Percentiles rank a stretch among this genome's conserved stretches.
phyloP scores from a whole-genome alignment of 2,888 invertebrate species.

The Ophraella communa region DNA sequence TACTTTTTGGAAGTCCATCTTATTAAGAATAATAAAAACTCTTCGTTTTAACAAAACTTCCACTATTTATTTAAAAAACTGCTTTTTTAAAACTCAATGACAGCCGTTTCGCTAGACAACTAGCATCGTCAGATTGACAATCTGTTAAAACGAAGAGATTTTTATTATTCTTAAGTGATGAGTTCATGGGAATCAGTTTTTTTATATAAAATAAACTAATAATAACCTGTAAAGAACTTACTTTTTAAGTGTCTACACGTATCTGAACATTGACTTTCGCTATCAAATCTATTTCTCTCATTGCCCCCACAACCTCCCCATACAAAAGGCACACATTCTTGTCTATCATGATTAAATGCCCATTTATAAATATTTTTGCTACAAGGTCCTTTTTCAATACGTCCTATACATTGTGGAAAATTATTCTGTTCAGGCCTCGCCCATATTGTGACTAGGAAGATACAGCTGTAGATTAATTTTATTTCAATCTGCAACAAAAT shows the following conservation, averaged over 20 bases:
- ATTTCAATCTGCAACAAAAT: constrained; percentile 35
- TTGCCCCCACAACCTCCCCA: constrained; percentile 77
- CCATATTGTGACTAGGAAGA: constrained; percentile 33
- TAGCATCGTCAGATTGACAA: too few species aligned
- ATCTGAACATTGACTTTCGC: constrained; percentile 70
- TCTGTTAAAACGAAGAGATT: too few species aligned
- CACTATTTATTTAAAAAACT: too few species aligned
- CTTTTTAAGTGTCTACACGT: constrained; percentile 68
- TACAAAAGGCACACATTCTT: constrained; percentile 68
- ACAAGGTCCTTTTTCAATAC: constrained; percentile 55
- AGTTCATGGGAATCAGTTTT: too few species aligned
- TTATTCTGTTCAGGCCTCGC: constrained; percentile 41
- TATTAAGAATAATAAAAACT: too few species aligned
- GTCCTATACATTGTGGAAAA: constrained; percentile 60
- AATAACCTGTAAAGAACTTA: constrained; percentile 55
- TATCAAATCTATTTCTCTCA: constrained; percentile 70
- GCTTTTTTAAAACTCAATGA: too few species aligned
- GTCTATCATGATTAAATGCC: constrained; percentile 67
- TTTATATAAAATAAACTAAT: too few species aligned
- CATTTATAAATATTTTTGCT: constrained; percentile 72
- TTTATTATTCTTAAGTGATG: too few species aligned
- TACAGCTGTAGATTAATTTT: constrained; percentile 32
- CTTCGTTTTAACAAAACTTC: too few species aligned
- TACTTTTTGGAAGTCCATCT: too few species aligned
- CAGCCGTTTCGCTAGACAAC: too few species aligned